Evolutionary conservation across 2,888 invertebrate genomes (phyloP).

Genomic region (Pardosa pseudoannulata): DNA sequence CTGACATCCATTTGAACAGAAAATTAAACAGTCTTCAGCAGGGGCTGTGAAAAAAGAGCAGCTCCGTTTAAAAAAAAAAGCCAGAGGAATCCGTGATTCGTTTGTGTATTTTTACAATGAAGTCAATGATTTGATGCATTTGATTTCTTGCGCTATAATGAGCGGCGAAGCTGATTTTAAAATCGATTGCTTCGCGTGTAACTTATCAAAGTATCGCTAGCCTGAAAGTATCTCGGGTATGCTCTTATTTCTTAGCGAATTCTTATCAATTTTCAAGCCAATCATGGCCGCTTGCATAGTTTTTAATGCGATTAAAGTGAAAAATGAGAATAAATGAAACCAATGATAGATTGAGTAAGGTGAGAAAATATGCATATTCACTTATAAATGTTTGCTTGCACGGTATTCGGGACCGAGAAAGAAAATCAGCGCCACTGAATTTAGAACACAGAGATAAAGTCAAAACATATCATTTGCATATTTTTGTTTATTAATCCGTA

Average conservation of each 20-base stretch:
- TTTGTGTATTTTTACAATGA: no score
- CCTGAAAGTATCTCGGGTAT: background rate
- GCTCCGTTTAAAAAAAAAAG: no score
- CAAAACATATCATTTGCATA: no score
- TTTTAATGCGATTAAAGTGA: conserved; percentile 1
- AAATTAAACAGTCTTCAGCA: no score
- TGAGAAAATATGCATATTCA: conserved; percentile 16
- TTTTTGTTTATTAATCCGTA: no score
- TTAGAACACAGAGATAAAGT: no score
- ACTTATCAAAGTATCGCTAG: conserved; percentile 50
- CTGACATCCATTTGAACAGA: no score
- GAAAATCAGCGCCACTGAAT: background rate
- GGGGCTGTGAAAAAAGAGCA: no score
- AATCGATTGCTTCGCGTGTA: conserved; percentile 51
- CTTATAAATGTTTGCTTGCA: background rate
- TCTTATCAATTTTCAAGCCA: conserved; percentile 25
- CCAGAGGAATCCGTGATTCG: no score
- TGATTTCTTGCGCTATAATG: background rate
- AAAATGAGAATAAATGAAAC: conserved; percentile 1
- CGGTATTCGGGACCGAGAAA: background rate
- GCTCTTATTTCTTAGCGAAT: conserved; percentile 52
- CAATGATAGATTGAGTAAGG: background rate
- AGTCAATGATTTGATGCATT: background rate
- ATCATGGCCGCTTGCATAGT: background rate
- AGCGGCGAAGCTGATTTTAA: conserved; percentile 2